phyloP scores from a whole-genome alignment of 2,888 invertebrate species.

The Drosophila neutralis region DNA sequence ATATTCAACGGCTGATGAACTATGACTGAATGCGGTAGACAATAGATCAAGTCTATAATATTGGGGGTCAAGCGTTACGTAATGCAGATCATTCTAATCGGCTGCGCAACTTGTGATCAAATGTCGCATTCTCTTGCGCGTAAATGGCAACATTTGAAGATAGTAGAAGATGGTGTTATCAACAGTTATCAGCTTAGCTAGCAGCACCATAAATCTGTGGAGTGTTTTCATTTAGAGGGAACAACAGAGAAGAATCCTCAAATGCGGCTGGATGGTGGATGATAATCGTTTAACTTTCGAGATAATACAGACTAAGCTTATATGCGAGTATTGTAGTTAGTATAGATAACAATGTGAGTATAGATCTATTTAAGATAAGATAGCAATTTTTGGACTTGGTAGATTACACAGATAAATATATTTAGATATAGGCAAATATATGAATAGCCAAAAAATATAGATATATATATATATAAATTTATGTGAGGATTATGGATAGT shows the following conservation, averaged over 20 bases:
- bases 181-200: not conserved
- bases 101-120: not conserved
- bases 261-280: not conserved
- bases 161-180: not conserved
- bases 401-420: not conserved
- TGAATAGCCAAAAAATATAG: not conserved
- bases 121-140: not conserved
- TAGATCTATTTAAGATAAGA: slow-evolving; percentile 1
- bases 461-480: not conserved
- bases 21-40: not conserved
- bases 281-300: not conserved
- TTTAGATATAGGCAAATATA: not conserved
- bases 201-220: not conserved
- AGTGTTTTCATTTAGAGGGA: not conserved
- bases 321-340: not conserved
- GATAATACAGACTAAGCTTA: not conserved
- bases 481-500: not conserved
- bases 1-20: slow-evolving; percentile 30
- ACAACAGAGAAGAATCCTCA: not conserved
- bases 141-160: not conserved
- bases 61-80: slow-evolving; percentile 39
- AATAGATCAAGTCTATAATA: not conserved
- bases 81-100: not conserved
- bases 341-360: not conserved
- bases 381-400: not conserved